Conservation (phyloP, 2,888 invertebrate genomes). For the Dilophus febrilis region DNA sequence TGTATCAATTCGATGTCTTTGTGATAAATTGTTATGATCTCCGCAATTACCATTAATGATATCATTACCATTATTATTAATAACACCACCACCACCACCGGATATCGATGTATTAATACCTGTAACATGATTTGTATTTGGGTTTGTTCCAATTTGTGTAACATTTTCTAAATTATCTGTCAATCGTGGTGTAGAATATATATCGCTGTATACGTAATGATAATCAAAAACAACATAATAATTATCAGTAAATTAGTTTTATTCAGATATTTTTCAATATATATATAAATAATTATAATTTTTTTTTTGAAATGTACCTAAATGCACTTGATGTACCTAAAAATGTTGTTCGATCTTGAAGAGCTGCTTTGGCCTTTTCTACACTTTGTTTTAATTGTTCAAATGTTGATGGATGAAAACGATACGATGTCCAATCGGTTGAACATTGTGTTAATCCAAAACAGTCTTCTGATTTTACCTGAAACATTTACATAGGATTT, state of each 20-base stretch:
- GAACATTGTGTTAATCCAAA: constrained; percentile 35
- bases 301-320: constrained; percentile 36
- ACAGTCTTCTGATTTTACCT: constrained; percentile 34
- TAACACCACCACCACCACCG: background rate
- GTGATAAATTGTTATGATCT: constrained; percentile 8
- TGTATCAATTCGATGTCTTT: constrained; percentile 27
- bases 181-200: constrained; percentile 28
- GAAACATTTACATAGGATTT: too few relatives aligned
- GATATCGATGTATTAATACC: constrained; percentile 1
- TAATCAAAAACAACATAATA: background rate
- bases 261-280: too few relatives aligned
- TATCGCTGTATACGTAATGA: constrained; percentile 20
- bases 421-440: constrained; percentile 59
- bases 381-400: constrained; percentile 81
- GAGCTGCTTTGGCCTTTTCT: constrained; percentile 75
- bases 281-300: constrained; percentile 2
- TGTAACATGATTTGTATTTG: background rate
- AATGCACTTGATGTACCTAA: constrained; percentile 56
- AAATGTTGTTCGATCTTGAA: constrained; percentile 55
- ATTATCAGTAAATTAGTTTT: background rate
- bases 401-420: constrained; percentile 73
- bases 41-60: too few relatives aligned
- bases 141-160: constrained; percentile 1
- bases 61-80: background rate
- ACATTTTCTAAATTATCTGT: constrained; percentile 22